Percentiles rank a stretch among this genome's conserved stretches.
Conservation (phyloP, 37 sponge, comb jelly and placozoan species). For the Agelas oroides region DNA sequence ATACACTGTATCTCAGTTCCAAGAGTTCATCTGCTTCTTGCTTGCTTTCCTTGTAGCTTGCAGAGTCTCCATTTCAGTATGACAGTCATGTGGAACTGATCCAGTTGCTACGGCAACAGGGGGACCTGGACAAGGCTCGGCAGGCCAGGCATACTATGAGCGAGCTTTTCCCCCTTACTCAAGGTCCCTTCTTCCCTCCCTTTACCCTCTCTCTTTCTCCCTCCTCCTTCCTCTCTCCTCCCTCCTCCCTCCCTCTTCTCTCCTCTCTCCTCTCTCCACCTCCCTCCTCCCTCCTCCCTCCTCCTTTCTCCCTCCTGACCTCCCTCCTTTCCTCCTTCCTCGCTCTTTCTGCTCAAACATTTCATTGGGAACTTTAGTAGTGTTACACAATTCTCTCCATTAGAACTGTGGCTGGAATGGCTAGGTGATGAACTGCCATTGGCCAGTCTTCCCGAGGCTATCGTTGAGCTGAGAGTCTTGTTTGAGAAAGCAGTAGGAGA, state of each 20-base stretch:
- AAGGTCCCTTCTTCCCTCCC: slow-evolving; percentile 49
- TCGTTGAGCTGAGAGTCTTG: slow-evolving; percentile 47
- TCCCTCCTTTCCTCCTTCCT: not conserved
- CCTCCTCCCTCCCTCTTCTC: not conserved
- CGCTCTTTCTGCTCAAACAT: not conserved
- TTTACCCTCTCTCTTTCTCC: not conserved
- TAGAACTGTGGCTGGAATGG: slow-evolving; percentile 80
- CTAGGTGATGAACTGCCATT: slow-evolving; percentile 65
- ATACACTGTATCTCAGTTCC: too few relatives aligned
- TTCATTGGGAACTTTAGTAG: too few relatives aligned
- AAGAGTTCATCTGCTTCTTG: too few relatives aligned
- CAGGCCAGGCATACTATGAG: slow-evolving; percentile 71
- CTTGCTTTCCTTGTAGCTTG: not conserved
- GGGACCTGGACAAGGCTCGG: slow-evolving; percentile 65
- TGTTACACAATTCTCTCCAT: too few relatives aligned
- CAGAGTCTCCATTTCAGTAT: slow-evolving; percentile 65
- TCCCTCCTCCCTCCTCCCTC: not conserved
- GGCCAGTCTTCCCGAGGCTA: slow-evolving; percentile 40
- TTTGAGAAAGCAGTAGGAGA: slow-evolving; percentile 74
- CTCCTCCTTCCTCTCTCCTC: not conserved
- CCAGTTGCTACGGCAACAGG: slow-evolving; percentile 39
- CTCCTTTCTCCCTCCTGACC: not conserved
- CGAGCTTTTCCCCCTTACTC: slow-evolving; percentile 67
- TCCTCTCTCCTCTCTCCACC: not conserved
- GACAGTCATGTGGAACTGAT: slow-evolving; percentile 79